Conservation (phyloP, 1,140 invertebrate genomes). For the Leptinotarsa texana region DNA sequence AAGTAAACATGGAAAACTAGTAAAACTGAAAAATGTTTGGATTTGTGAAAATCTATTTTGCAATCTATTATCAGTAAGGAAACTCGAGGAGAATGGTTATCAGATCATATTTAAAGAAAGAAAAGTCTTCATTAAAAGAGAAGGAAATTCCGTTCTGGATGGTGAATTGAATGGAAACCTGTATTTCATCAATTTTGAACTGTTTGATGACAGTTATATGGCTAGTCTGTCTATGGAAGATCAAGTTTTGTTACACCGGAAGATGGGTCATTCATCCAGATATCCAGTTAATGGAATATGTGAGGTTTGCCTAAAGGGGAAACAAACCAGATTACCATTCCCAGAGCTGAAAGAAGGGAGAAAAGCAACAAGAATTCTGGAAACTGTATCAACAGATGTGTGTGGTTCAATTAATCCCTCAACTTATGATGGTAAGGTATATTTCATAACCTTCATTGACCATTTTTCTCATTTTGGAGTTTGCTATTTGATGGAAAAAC, state of each 20-base stretch:
- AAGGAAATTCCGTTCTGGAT: neutral
- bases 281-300: conserved; percentile 29
- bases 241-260: conserved; percentile 26
- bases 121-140: no score
- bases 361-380: conserved; percentile 36
- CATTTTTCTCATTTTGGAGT: conserved; percentile 52
- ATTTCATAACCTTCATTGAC: conserved; percentile 55
- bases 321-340: conserved; percentile 33
- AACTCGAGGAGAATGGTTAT: no score
- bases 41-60: neutral
- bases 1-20: conserved; percentile 17
- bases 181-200: no score
- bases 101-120: no score
- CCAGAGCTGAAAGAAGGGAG: conserved; percentile 4
- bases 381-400: conserved; percentile 52
- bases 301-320: conserved; percentile 33
- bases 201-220: no score
- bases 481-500: conserved; percentile 49
- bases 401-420: conserved; percentile 51
- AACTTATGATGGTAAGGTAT: conserved; percentile 47
- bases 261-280: conserved; percentile 27
- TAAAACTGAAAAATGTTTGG: neutral
- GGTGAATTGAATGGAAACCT: no score
- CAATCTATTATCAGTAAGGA: no score
- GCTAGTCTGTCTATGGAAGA: neutral